Percentiles rank a stretch among this genome's conserved stretches.
These are phyloP conservation scores for Megaceryle torquata DNA, from an alignment of 2,113 vertebrate species.

Conservation along the genomic window DNA sequence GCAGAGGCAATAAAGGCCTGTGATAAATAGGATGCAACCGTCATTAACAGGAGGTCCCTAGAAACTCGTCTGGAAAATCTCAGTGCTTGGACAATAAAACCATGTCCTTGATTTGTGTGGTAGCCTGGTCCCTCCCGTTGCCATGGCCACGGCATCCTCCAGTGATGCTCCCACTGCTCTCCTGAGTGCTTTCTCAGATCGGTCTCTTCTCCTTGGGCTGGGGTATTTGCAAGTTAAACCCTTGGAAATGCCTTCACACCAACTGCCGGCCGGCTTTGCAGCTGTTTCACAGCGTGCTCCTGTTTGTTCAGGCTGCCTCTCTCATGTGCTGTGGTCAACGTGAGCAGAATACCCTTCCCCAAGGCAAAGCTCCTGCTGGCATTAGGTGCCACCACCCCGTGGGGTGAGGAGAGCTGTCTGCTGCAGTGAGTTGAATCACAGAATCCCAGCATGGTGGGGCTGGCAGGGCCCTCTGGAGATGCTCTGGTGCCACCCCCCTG, in stretches of 20 bases:
- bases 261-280: neutral
- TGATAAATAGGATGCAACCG: constrained; percentile 53
- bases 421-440: neutral
- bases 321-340: fast-evolving
- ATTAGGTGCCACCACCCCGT: fast-evolving
- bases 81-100: neutral
- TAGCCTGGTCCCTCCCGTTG: constrained; percentile 17
- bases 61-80: constrained; percentile 1
- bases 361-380: fast-evolving
- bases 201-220: fast-evolving
- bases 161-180: neutral
- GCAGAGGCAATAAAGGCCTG: constrained; percentile 40
- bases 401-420: neutral
- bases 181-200: neutral
- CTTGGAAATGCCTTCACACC: neutral
- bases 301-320: neutral
- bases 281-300: neutral
- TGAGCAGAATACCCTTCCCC: neutral
- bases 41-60: constrained; percentile 37
- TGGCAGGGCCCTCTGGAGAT: too few relatives aligned
- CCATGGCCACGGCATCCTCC: constrained; percentile 37
- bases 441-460: too few relatives aligned
- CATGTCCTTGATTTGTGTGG: neutral
- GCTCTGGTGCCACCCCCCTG: too few relatives aligned
- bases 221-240: neutral